Percentiles rank a stretch among this genome's conserved stretches.
Conservation (phyloP, 2,797 vertebrate species). For the Sitta carolinensis region DNA sequence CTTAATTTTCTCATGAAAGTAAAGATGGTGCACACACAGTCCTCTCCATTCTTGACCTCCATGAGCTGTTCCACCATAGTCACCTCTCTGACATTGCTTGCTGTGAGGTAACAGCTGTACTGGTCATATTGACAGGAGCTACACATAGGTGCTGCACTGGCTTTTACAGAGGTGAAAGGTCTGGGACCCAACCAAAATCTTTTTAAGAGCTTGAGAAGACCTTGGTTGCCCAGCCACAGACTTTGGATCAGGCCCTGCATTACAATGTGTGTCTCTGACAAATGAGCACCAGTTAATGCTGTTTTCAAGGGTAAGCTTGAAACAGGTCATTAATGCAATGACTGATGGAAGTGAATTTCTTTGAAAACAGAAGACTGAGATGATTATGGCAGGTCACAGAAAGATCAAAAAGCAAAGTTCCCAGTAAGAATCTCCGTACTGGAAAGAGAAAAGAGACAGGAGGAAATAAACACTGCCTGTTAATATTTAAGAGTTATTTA, state of each 20-base stretch:
- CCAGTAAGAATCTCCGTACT: not conserved
- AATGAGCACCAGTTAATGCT: not conserved
- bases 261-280: not conserved
- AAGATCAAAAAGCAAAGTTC: not conserved
- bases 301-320: not conserved
- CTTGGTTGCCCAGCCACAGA: not conserved
- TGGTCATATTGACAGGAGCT: not conserved
- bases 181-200: not conserved
- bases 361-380: not conserved
- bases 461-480: not conserved
- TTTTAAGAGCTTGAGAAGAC: not conserved
- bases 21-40: not conserved
- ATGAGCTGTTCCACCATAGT: not conserved
- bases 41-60: not conserved
- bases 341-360: not conserved
- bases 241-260: not conserved
- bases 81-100: not conserved
- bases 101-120: not conserved
- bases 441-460: not conserved
- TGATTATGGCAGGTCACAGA: not conserved
- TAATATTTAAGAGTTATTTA: not conserved
- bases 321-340: not conserved
- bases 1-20: not conserved
- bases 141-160: not conserved
- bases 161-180: not conserved